Percentiles rank a stretch among this genome's conserved stretches.
phyloP scores from a whole-genome alignment of 2,888 invertebrate species.

The Gisinianus flammeolus region DNA sequence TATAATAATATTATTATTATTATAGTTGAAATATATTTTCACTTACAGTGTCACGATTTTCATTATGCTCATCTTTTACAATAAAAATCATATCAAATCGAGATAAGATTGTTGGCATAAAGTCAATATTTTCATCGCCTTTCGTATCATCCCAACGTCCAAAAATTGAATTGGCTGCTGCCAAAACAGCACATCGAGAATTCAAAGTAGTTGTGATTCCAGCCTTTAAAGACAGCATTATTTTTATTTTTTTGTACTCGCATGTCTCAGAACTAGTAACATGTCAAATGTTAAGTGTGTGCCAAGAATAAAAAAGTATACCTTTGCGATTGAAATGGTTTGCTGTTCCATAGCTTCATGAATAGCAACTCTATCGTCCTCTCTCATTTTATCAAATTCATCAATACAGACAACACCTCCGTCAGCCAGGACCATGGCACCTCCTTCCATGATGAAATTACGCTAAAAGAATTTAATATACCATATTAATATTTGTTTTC shows the following conservation, averaged over 20 bases:
- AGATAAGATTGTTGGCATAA: slow-evolving; percentile 99
- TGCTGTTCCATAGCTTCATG: slow-evolving; percentile 99
- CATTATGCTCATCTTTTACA: slow-evolving; percentile 95
- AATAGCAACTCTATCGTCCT: slow-evolving; percentile 98
- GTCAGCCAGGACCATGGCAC: slow-evolving; percentile 99
- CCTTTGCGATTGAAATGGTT: slow-evolving; percentile 98
- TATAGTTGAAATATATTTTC: not conserved
- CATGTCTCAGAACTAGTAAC: not conserved
- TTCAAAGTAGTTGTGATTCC: slow-evolving; percentile 99
- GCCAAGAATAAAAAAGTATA: slow-evolving; percentile 60
- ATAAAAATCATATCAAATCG: slow-evolving; percentile 99
- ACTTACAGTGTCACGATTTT: slow-evolving; percentile 80
- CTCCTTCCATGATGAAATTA: slow-evolving; percentile 97
- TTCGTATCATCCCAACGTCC: slow-evolving; percentile 99
- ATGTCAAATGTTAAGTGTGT: not conserved
- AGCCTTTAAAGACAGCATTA: slow-evolving; percentile 67
- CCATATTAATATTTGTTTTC: slow-evolving; percentile 29
- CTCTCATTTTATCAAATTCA: slow-evolving; percentile 99
- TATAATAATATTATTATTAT: not conserved
- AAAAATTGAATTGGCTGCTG: slow-evolving; percentile 97
- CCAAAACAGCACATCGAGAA: slow-evolving; percentile 97
- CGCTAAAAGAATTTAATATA: slow-evolving; percentile 67
- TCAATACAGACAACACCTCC: slow-evolving; percentile 99
- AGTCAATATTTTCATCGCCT: slow-evolving; percentile 97
- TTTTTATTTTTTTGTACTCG: not conserved